Conservation (phyloP, 53 echinoderm and acorn worm species). For the Actinopyga echinites region DNA sequence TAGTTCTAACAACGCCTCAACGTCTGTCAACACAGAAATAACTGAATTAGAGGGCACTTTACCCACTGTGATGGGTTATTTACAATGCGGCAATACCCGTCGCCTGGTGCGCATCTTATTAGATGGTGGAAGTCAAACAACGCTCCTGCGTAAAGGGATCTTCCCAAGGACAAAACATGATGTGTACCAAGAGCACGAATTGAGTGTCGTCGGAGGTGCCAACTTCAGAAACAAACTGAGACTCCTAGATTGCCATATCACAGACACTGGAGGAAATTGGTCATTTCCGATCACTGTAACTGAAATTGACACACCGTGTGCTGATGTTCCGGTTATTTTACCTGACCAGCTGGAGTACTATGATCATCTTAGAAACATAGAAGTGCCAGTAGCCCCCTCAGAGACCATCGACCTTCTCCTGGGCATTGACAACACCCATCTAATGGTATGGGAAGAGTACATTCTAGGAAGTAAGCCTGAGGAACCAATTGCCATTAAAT, state of each 20-base stretch:
- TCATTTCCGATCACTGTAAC: constrained; percentile 65
- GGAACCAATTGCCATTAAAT: constrained; percentile 65
- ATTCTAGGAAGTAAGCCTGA: constrained; percentile 52
- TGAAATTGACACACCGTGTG: constrained; percentile 74
- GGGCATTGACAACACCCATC: constrained; percentile 65
- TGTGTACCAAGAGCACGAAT: constrained; percentile 67
- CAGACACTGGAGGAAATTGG: constrained; percentile 65
- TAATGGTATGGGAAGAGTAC: constrained; percentile 74
- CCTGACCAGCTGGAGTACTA: constrained; percentile 64
- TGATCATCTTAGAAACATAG: constrained; percentile 51
- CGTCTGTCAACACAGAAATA: constrained; percentile 9
- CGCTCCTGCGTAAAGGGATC: constrained; percentile 68
- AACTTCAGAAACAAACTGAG: constrained; percentile 65
- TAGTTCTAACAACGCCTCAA: constrained; percentile 38
- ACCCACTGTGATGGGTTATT: constrained; percentile 73
- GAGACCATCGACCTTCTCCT: constrained; percentile 73
- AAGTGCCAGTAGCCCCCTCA: constrained; percentile 59
- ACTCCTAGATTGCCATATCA: constrained; percentile 60
- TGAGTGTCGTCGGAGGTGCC: constrained; percentile 67
- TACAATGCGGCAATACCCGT: constrained; percentile 57
- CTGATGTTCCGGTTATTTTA: constrained; percentile 56
- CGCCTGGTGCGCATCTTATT: constrained; percentile 61
- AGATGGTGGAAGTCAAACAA: constrained; percentile 72
- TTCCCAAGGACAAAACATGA: constrained; percentile 53
- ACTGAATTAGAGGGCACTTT: constrained; percentile 51